These are phyloP conservation scores for Pelodytes ibericus DNA, from an alignment of 2,797 vertebrate genomes.

Conservation along the genomic window DNA sequence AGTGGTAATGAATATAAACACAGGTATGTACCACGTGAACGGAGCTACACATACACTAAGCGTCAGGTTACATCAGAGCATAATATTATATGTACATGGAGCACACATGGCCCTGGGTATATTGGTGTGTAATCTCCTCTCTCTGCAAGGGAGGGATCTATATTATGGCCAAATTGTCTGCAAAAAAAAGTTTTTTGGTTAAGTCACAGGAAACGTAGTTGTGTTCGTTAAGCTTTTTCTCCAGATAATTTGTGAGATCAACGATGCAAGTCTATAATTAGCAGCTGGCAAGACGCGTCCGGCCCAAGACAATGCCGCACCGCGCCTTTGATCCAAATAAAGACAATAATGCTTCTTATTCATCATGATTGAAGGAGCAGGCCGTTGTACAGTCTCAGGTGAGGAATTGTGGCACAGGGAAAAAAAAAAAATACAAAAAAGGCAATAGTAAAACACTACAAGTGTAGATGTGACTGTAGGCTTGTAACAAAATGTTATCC, in stretches of 20 bases:
- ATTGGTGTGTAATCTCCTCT: background rate
- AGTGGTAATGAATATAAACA: background rate
- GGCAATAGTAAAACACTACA: background rate
- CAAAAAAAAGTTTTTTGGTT: background rate
- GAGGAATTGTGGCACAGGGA: constrained; percentile 1
- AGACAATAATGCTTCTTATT: background rate
- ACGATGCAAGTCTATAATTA: background rate
- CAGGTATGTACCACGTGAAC: background rate
- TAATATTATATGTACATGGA: background rate
- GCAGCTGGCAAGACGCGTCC: background rate
- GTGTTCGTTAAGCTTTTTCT: background rate
- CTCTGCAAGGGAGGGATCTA: no score
- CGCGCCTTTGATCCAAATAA: background rate
- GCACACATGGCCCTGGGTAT: background rate
- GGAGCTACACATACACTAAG: background rate
- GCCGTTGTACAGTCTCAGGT: background rate
- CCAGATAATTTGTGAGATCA: background rate
- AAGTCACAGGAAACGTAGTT: background rate
- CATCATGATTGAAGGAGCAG: background rate
- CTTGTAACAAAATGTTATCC: background rate
- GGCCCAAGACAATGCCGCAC: background rate
- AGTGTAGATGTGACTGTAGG: background rate
- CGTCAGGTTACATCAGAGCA: background rate
- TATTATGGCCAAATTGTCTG: background rate
- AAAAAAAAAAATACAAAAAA: background rate